Evolutionary conservation across 2,888 invertebrate genomes (phyloP).

Genomic region (Caenorhabditis zanzibari): DNA sequence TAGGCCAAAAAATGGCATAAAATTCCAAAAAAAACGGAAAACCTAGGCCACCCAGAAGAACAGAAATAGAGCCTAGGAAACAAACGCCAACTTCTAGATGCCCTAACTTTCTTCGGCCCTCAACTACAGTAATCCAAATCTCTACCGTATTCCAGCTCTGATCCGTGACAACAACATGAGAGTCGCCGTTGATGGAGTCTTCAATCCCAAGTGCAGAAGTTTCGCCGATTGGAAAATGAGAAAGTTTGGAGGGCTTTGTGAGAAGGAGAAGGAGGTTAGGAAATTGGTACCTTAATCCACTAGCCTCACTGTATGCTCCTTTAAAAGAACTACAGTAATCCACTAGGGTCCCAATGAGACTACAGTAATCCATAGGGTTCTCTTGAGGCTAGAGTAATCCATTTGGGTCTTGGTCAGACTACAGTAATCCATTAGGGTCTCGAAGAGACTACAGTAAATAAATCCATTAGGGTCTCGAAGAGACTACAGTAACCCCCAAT

Average conservation of each 20-base stretch:
- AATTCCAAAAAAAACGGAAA: neutral
- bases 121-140: neutral
- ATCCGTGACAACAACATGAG: constrained; percentile 52
- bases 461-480: neutral
- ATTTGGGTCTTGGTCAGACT: too few species aligned
- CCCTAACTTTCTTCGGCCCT: too few species aligned
- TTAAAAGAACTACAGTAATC: too few species aligned
- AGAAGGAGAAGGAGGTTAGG: constrained; percentile 54
- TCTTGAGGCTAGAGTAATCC: too few species aligned
- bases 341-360: too few species aligned
- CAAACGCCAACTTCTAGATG: neutral
- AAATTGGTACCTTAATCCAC: neutral
- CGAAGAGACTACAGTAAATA: neutral
- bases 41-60: neutral
- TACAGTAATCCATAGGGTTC: too few species aligned
- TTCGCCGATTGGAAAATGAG: constrained; percentile 52
- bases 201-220: constrained; percentile 53
- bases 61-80: too few species aligned
- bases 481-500: too few species aligned
- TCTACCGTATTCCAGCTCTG: constrained; percentile 31
- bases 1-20: too few species aligned
- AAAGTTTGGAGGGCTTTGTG: constrained; percentile 59
- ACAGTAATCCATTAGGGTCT: too few species aligned
- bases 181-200: constrained; percentile 53
- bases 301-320: too few species aligned